A percentile compares a stretch with the other conserved stretches of the same genome.
These are phyloP conservation scores for Enteromius trimaculatus DNA, from an alignment of 2,797 vertebrate species.

Conservation along the genomic window DNA sequence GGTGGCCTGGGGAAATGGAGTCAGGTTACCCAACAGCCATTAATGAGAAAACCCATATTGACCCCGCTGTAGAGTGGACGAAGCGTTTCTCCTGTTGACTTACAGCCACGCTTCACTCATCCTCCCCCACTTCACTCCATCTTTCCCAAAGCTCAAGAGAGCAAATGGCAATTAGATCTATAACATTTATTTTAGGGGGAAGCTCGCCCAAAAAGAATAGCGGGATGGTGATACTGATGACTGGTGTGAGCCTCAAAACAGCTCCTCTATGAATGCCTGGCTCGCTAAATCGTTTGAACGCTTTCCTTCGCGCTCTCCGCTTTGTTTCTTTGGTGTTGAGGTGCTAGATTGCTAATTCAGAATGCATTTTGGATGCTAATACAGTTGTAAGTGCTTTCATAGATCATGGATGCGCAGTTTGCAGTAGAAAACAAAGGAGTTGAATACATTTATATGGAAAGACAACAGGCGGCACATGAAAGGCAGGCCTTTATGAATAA, in stretches of 20 bases:
- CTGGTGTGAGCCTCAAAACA: conserved; percentile 1
- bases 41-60: conserved; percentile 83
- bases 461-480: conserved; percentile 83
- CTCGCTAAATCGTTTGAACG: conserved; percentile 34
- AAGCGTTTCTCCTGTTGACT: conserved; percentile 78
- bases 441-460: conserved; percentile 79
- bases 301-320: conserved; percentile 16
- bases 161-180: conserved; percentile 80
- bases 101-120: conserved; percentile 64
- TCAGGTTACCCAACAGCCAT: conserved; percentile 76
- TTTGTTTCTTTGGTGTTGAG: conserved; percentile 33
- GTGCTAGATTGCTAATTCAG: conserved; percentile 46
- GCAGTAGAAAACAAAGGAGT: conserved; percentile 74
- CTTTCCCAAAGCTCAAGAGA: conserved; percentile 66
- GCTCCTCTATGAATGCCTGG: not conserved
- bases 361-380: conserved; percentile 52
- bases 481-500: conserved; percentile 81
- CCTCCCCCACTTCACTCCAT: conserved; percentile 35
- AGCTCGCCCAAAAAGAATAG: conserved; percentile 69
- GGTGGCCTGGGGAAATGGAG: conserved; percentile 59
- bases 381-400: conserved; percentile 51
- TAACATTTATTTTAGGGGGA: conserved; percentile 79
- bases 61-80: conserved; percentile 71
- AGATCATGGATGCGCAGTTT: conserved; percentile 55
- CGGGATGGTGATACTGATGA: conserved; percentile 33